These are phyloP conservation scores for Sigmodon hispidus DNA, from an alignment of 2,113 vertebrate species.

Conservation along the genomic window DNA sequence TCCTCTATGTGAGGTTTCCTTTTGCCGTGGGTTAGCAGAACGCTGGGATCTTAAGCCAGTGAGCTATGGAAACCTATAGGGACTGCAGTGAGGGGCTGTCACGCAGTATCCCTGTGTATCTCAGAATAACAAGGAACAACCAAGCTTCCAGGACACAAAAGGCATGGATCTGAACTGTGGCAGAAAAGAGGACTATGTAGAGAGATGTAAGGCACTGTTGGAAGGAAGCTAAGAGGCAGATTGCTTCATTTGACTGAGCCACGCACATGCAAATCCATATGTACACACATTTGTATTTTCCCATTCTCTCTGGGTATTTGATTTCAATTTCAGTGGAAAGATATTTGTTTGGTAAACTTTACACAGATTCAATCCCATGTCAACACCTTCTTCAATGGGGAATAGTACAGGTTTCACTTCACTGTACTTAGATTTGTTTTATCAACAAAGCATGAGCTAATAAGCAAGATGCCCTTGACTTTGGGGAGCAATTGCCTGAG, in stretches of 20 bases:
- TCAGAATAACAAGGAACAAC: not conserved
- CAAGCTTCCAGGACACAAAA: not conserved
- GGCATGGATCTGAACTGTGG: not conserved
- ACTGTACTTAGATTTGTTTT: not conserved
- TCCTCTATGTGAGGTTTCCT: not conserved
- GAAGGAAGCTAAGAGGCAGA: slow-evolving; percentile 24
- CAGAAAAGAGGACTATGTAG: not conserved
- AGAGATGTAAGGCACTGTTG: not conserved
- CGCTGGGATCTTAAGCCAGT: not conserved
- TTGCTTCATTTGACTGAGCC: not conserved
- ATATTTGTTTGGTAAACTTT: slow-evolving; percentile 12
- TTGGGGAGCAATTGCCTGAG: not conserved
- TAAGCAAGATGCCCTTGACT: not conserved
- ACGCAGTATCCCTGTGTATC: not conserved
- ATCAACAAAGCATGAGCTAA: not conserved
- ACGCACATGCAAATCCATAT: not conserved
- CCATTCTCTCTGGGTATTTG: not conserved
- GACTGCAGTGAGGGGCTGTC: not conserved
- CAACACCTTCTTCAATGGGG: not conserved
- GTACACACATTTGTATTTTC: not conserved
- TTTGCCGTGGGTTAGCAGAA: not conserved
- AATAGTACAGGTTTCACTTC: not conserved
- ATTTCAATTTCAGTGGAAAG: slow-evolving; percentile 39
- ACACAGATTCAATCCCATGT: not conserved
- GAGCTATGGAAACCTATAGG: not conserved